Conservation (phyloP, 2,113 vertebrate species). For the Rattus norvegicus region DNA sequence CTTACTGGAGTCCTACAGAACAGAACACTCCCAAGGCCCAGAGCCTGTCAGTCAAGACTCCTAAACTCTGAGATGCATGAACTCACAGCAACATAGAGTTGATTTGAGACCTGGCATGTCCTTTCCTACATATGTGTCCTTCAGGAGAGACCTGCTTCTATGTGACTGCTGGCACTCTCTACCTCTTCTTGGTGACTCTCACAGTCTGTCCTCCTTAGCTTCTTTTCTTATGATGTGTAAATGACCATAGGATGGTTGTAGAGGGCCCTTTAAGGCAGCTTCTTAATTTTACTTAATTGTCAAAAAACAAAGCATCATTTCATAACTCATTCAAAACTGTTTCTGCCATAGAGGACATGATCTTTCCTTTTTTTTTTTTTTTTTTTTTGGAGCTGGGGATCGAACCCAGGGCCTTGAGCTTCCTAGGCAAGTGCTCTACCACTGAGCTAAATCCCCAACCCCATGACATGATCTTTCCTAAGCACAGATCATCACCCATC, state of each 20-base stretch:
- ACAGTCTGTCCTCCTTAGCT: neutral
- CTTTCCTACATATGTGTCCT: neutral
- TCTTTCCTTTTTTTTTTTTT: no score
- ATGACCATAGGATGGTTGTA: neutral
- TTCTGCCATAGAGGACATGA: neutral
- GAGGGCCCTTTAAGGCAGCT: no score
- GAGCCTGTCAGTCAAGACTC: no score
- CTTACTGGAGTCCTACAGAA: no score
- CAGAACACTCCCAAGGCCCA: no score
- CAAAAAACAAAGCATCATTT: neutral
- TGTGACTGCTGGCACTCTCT: neutral
- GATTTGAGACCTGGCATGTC: neutral
- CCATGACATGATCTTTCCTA: no score
- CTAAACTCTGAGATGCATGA: no score
- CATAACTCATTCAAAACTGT: neutral
- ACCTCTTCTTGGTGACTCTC: neutral
- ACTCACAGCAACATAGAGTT: neutral
- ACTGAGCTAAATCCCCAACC: no score
- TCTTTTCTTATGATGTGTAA: neutral
- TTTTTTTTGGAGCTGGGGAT: no score
- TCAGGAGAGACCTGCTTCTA: neutral
- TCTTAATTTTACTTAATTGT: neutral
- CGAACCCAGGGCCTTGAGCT: no score
- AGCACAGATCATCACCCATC: no score
- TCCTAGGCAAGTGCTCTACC: no score